A percentile compares a stretch with the other conserved stretches of the same genome.
Evolutionary conservation across 1,140 invertebrate genomes (phyloP).

Genomic region (Orius laevigatus): DNA sequence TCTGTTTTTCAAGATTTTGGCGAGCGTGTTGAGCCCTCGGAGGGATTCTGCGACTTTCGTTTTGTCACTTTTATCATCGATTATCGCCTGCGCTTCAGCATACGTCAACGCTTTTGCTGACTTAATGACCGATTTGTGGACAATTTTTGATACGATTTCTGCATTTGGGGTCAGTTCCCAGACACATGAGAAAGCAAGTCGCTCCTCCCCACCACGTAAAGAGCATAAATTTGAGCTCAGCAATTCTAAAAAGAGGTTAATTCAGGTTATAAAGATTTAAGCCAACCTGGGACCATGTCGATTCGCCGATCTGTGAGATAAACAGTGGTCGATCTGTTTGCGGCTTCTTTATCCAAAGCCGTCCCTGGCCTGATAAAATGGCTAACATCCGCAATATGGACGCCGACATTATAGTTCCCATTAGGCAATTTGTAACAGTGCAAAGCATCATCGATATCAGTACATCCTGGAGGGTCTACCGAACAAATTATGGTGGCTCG

Average conservation of each 20-base stretch:
- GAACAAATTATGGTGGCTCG: conserved; percentile 80
- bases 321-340: conserved; percentile 70
- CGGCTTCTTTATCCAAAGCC: conserved; percentile 75
- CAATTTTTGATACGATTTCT: conserved; percentile 63
- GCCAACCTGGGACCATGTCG: conserved; percentile 65
- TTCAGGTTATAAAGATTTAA: background rate
- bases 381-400: conserved; percentile 91
- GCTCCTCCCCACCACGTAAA: conserved; percentile 55
- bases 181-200: conserved; percentile 84
- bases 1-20: conserved; percentile 75
- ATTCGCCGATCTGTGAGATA: conserved; percentile 80
- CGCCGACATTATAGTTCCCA: conserved; percentile 71
- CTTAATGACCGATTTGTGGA: conserved; percentile 84
- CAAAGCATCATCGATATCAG: conserved; percentile 97
- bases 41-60: conserved; percentile 63
- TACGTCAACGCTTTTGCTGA: conserved; percentile 84
- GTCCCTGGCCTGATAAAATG: conserved; percentile 82
- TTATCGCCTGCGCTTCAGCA: conserved; percentile 82
- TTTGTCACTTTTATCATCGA: conserved; percentile 61
- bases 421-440: conserved; percentile 67
- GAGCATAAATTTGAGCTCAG: conserved; percentile 89
- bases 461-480: conserved; percentile 97
- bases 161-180: conserved; percentile 81
- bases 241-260: conserved; percentile 46
- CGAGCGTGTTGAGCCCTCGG: conserved; percentile 63